Evolutionary conservation across 2,888 invertebrate genomes (phyloP), one percentile per base, ranked within the genome.

Genomic region (Antitype chi): DNA sequence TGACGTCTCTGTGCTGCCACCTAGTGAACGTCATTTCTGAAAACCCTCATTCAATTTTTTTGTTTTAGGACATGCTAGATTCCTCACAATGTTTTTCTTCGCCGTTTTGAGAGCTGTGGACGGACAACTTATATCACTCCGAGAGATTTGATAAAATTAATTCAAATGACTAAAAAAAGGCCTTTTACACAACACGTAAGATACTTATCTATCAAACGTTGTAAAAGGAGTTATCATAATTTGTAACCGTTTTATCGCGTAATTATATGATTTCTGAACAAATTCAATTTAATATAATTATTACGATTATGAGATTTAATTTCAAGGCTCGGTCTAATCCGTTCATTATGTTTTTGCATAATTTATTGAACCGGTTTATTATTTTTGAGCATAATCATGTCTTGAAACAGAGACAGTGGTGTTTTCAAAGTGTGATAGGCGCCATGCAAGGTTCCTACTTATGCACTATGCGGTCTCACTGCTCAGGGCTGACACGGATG

Each of bases 281-380:
- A 86, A 87, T 89, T 85, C 67, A 86, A 85, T 87, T 86, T 84
- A 78, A 87, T 77, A 81, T 86, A 80, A 86, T 90, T 87, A 85
- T 84, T 86, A 82, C 70, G 80, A 86, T 91, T 87, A 87, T 85
- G 72, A 84, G 83, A 85, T 86, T 89, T 86, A 89, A 90, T 89
- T 91, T 89, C 87, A 90, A 92, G 89, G 85, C 80, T 86, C 82
- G 83, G 60, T 70, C 76, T 84, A 76, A 88, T 87, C 84, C 72
- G 74, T 78, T 89, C 79, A 90, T 91, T 89, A 90, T 87, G 70
- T 80, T 85, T 89, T 91, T 87, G 88, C 89, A 87, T 89, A 89
- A 90, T 89, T 90, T 86, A 89, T 87, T 70, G 72, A 77, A 83
- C 87, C 82, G 78, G 87, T 88, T 91, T 81, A 25, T 70, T 85